Evolutionary conservation across 2,113 vertebrate genomes (phyloP).

Genomic region (Ptilonorhynchus violaceus): DNA sequence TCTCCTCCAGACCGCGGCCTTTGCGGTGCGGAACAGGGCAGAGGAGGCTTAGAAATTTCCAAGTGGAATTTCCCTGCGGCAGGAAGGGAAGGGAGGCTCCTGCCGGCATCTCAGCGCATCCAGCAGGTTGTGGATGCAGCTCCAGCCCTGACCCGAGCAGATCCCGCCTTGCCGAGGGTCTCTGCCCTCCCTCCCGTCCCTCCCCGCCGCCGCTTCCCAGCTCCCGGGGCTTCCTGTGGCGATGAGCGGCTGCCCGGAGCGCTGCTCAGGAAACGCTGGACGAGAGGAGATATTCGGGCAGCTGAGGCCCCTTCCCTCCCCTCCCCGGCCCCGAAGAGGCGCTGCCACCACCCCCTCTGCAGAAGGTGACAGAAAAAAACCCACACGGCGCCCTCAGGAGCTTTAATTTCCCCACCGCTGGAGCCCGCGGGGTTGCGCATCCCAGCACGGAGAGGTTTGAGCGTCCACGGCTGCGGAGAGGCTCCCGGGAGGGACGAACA

Average conservation of each 20-base stretch:
- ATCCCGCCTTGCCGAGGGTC: neutral
- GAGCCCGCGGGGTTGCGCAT: neutral
- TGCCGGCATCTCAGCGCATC: rapidly evolving
- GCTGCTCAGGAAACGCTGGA: neutral
- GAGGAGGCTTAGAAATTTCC: neutral
- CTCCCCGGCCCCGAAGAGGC: rapidly evolving
- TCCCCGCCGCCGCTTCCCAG: neutral
- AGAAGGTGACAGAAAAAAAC: neutral
- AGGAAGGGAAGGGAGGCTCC: neutral
- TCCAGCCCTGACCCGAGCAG: neutral
- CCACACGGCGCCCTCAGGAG: rapidly evolving
- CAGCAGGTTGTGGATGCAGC: neutral
- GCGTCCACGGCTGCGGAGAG: rapidly evolving
- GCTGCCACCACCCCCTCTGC: rapidly evolving
- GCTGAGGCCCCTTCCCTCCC: neutral
- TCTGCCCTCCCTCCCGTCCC: neutral
- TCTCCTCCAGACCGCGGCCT: neutral
- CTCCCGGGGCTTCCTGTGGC: neutral
- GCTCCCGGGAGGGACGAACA: neutral
- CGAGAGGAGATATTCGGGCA: neutral
- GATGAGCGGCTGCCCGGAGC: neutral
- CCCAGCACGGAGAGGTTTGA: neutral
- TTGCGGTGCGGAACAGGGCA: rapidly evolving
- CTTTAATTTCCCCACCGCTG: neutral
- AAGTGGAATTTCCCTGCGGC: rapidly evolving